Evolutionary conservation across 1,140 invertebrate species (phyloP).

Genomic region (Dinoponera quadriceps): DNA sequence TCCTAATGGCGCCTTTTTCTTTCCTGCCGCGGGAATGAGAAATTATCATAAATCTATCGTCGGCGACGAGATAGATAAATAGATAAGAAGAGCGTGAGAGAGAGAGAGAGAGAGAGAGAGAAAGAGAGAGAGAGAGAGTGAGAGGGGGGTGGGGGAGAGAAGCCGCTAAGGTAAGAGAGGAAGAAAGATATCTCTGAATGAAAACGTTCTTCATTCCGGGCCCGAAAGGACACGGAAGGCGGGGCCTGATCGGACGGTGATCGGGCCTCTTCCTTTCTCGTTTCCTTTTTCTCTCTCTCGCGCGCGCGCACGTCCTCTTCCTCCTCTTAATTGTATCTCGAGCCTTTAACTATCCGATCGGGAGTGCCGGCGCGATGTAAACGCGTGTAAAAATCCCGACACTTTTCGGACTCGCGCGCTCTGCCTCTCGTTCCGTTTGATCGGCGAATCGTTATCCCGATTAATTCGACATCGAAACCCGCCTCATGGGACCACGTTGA

Average conservation of each 20-base stretch:
- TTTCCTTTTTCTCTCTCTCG: conserved; percentile 13
- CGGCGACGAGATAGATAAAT: neutral
- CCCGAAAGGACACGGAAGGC: conserved; percentile 42
- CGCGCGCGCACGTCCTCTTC: conserved; percentile 28
- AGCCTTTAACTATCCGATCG: conserved; percentile 70
- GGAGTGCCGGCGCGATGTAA: conserved; percentile 61
- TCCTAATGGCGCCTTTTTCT: conserved; percentile 23
- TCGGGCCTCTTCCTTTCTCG: conserved; percentile 10
- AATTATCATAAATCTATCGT: conserved; percentile 56
- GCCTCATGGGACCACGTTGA: neutral
- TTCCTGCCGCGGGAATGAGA: conserved; percentile 2
- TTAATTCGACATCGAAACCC: conserved; percentile 37
- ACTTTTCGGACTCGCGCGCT: neutral
- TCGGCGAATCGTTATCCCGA: conserved; percentile 27
- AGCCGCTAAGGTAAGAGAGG: too few species aligned
- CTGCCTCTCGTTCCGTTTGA: neutral
- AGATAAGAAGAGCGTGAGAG: neutral
- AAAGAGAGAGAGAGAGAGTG: neutral
- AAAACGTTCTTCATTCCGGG: conserved; percentile 37
- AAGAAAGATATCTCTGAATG: conserved; percentile 31
- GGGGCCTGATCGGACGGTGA: conserved; percentile 26
- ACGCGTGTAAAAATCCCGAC: conserved; percentile 60
- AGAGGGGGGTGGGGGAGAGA: neutral
- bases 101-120: neutral
- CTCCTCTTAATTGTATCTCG: conserved; percentile 72